These are phyloP conservation scores for Asobara japonica DNA, from an alignment of 1,140 invertebrate species.

Conservation along the genomic window DNA sequence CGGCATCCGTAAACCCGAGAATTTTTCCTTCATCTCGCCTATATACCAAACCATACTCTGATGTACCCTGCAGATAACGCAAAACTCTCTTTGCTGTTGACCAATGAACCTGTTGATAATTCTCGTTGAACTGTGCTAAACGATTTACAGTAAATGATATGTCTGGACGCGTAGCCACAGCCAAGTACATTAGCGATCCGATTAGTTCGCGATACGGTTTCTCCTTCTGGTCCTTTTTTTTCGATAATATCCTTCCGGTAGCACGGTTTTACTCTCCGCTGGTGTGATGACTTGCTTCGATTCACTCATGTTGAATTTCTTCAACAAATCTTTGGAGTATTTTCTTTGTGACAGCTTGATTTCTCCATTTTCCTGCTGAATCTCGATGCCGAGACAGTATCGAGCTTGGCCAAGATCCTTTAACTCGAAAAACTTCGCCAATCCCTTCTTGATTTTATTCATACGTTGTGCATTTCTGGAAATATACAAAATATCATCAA, in stretches of 20 bases:
- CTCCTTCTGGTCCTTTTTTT: neutral
- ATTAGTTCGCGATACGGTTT: constrained; percentile 43
- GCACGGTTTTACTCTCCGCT: neutral
- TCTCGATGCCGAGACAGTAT: constrained; percentile 13
- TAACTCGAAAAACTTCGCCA: neutral
- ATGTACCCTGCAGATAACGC: constrained; percentile 4
- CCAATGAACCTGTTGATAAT: neutral
- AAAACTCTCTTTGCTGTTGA: neutral
- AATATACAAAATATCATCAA: constrained; percentile 27
- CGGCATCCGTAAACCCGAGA: neutral
- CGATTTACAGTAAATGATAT: constrained; percentile 44
- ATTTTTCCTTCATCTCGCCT: neutral
- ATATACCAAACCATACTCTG: neutral
- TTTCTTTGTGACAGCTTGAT: constrained; percentile 33
- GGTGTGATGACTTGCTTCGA: constrained; percentile 38
- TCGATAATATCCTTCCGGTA: neutral
- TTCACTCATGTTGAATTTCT: constrained; percentile 41
- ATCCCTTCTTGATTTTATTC: neutral
- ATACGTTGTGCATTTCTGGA: neutral
- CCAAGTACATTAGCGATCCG: constrained; percentile 49
- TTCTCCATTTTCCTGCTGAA: neutral
- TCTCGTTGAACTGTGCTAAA: neutral
- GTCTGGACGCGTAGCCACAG: constrained; percentile 51
- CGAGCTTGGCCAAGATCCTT: constrained; percentile 16
- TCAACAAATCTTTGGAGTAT: constrained; percentile 39